Percentiles rank a stretch among this genome's conserved stretches.
Conservation (phyloP, 1,140 invertebrate species). For the Lepidurus apus region DNA sequence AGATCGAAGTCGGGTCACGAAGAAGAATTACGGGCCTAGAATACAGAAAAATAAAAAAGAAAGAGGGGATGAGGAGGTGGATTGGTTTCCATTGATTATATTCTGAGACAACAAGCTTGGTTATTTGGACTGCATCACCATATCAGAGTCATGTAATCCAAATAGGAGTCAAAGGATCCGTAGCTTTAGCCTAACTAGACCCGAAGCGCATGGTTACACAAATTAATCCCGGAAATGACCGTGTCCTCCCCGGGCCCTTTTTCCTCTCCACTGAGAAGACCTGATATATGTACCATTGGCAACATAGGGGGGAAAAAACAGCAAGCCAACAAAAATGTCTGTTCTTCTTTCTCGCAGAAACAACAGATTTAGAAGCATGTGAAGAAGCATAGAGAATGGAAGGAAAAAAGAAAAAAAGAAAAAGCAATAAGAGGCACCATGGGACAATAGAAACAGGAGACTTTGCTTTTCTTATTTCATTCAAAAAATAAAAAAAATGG, state of each 20-base stretch:
- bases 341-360: background rate
- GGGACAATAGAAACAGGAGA: background rate
- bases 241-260: too few relatives aligned
- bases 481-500: background rate
- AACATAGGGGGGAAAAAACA: background rate
- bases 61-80: background rate
- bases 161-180: background rate
- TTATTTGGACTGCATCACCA: background rate
- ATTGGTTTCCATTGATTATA: background rate
- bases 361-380: conserved; percentile 12
- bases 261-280: too few relatives aligned
- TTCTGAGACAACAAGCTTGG: background rate
- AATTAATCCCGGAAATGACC: background rate
- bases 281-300: too few relatives aligned
- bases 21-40: background rate
- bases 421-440: background rate
- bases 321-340: conserved; percentile 16
- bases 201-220: background rate
- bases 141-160: background rate
- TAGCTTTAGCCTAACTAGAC: background rate
- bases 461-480: background rate
- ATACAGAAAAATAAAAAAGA: background rate
- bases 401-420: background rate
- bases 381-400: background rate
- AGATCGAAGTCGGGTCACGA: background rate